Evolutionary conservation across 1,140 invertebrate species (phyloP).

Genomic region (Drosophila nigromelanica): DNA sequence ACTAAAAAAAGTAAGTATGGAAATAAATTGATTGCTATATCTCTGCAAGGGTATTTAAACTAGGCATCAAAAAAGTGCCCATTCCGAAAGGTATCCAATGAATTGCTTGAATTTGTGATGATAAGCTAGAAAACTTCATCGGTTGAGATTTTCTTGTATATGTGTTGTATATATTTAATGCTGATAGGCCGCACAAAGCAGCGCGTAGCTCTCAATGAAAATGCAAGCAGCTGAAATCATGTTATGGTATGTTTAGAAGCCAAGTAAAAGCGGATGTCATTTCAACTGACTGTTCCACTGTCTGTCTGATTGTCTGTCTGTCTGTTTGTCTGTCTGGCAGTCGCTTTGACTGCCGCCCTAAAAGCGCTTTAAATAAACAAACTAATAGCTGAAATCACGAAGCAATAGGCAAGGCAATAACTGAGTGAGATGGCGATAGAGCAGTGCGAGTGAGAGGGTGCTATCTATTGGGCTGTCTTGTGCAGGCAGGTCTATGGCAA

Average conservation of each 20-base stretch:
- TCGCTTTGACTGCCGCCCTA: slow-evolving; percentile 59
- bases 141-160: neutral
- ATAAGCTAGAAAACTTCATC: too few relatives aligned
- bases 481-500: slow-evolving; percentile 74
- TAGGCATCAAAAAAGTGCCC: too few relatives aligned
- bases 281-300: slow-evolving; percentile 12
- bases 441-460: slow-evolving; percentile 21
- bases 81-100: too few relatives aligned
- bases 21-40: too few relatives aligned
- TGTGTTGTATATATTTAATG: neutral
- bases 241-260: slow-evolving; percentile 77
- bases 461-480: slow-evolving; percentile 43
- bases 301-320: slow-evolving; percentile 36
- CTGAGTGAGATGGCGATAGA: slow-evolving; percentile 11
- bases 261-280: slow-evolving; percentile 32
- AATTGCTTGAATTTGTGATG: too few relatives aligned
- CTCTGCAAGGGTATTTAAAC: too few relatives aligned
- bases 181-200: slow-evolving; percentile 14
- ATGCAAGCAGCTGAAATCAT: slow-evolving; percentile 43
- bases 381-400: slow-evolving; percentile 77
- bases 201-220: slow-evolving; percentile 47
- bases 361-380: slow-evolving; percentile 82
- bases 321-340: slow-evolving; percentile 33
- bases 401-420: slow-evolving; percentile 56
- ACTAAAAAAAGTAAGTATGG: too few relatives aligned